These are phyloP conservation scores for Nansenia antarctica DNA, from an alignment of 2,113 vertebrate species.

Conservation along the genomic window DNA sequence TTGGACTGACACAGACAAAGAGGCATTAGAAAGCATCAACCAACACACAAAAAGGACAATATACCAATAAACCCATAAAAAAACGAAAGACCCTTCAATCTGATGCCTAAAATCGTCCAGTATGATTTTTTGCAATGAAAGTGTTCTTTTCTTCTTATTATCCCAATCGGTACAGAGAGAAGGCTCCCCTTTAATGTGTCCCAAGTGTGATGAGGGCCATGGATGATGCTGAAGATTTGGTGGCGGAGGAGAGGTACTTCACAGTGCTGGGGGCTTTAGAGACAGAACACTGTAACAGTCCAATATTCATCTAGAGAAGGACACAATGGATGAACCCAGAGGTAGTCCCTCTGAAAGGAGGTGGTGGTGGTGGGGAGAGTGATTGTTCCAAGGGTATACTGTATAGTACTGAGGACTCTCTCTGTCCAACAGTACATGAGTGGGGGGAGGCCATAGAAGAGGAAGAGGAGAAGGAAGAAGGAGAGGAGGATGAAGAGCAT, in stretches of 20 bases:
- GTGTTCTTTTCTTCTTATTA: not conserved
- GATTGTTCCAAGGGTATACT: not conserved
- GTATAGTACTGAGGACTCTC: not conserved
- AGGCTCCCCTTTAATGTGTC: not conserved
- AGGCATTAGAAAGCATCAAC: slow-evolving; percentile 16
- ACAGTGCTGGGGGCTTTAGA: too few relatives aligned
- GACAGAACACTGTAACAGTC: too few relatives aligned
- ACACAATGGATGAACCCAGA: not conserved
- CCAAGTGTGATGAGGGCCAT: not conserved
- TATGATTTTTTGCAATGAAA: too few relatives aligned
- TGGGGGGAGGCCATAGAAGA: not conserved
- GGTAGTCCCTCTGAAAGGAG: not conserved
- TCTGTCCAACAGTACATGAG: not conserved
- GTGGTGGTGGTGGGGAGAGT: not conserved
- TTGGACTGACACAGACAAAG: slow-evolving; percentile 30
- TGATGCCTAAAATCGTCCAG: not conserved
- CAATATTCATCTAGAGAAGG: not conserved
- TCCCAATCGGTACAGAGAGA: not conserved
- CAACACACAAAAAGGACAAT: not conserved
- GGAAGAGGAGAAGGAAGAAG: not conserved
- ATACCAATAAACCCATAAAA: not conserved
- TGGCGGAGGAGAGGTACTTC: not conserved
- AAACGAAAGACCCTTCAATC: not conserved
- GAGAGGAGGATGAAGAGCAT: not conserved
- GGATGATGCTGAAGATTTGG: not conserved